phyloP scores from a whole-genome alignment of 2,888 invertebrate species.

The Pyrochroa serraticornis region DNA sequence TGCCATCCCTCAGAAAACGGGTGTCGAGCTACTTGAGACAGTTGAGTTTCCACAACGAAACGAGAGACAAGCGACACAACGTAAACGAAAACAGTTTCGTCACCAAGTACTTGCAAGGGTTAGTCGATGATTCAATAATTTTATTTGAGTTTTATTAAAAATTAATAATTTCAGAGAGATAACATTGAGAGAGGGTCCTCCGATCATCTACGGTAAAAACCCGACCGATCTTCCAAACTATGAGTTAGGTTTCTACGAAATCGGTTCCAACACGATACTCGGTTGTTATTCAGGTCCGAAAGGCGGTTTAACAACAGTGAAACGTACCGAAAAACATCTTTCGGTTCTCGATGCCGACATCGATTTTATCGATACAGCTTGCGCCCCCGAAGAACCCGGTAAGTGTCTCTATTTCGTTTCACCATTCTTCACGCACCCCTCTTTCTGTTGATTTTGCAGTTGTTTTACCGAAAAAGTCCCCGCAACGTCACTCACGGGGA shows the following conservation, averaged over 20 bases:
- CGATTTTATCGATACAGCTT: constrained; percentile 70
- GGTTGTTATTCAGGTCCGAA: constrained; percentile 84
- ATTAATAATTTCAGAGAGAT: constrained; percentile 46
- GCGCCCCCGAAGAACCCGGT: constrained; percentile 48
- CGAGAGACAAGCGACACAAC: constrained; percentile 60
- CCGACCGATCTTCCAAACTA: constrained; percentile 74
- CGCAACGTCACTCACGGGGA: constrained; percentile 40
- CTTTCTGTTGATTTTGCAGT: constrained; percentile 9
- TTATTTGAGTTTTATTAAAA: background rate
- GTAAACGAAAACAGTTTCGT: constrained; percentile 69
- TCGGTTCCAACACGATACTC: constrained; percentile 64
- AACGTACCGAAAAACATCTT: constrained; percentile 69
- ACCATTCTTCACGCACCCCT: background rate
- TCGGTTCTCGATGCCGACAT: constrained; percentile 72
- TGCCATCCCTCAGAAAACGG: constrained; percentile 74
- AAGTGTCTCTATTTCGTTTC: constrained; percentile 33
- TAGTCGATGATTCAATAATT: constrained; percentile 43
- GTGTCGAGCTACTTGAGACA: constrained; percentile 76
- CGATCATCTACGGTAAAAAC: constrained; percentile 72
- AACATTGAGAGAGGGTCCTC: constrained; percentile 59
- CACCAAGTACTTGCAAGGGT: constrained; percentile 74
- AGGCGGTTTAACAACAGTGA: constrained; percentile 77
- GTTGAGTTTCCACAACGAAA: constrained; percentile 70
- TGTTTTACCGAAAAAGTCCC: constrained; percentile 46
- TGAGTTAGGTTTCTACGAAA: constrained; percentile 61